Percentiles rank a stretch among this genome's conserved stretches.
Conservation (phyloP, 2,113 vertebrate species). For the Oriolus oriolus region DNA sequence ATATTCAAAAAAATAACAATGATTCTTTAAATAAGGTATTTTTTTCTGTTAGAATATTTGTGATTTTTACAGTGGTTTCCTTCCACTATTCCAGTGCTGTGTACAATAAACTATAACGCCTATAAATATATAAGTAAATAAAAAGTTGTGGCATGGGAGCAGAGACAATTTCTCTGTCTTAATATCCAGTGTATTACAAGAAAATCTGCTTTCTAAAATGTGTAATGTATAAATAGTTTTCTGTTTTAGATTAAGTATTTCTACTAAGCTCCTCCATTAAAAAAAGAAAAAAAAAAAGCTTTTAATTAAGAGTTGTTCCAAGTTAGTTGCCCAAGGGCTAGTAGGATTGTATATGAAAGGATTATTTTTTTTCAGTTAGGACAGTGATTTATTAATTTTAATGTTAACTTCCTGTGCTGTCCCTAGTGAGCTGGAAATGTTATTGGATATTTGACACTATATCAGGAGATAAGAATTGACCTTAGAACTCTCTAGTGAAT, state of each 20-base stretch:
- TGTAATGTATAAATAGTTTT: accelerated
- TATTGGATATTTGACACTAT: neutral
- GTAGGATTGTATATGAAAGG: neutral
- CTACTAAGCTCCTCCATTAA: neutral
- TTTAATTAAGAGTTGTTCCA: neutral
- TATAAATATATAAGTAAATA: neutral
- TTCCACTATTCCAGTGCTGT: neutral
- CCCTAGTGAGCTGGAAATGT: neutral
- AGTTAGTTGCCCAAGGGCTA: neutral
- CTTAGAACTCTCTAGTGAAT: neutral
- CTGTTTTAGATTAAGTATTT: neutral
- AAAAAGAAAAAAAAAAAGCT: neutral
- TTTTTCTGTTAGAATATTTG: neutral
- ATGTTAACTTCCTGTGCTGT: neutral
- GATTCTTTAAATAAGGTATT: neutral
- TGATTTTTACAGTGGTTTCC: neutral
- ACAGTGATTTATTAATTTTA: neutral
- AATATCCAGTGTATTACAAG: neutral
- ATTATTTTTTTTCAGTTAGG: neutral
- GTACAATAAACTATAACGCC: accelerated
- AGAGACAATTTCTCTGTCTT: neutral
- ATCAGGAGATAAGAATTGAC: neutral
- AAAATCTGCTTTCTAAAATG: neutral
- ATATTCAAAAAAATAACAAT: neutral
- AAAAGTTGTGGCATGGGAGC: neutral